These are phyloP conservation scores for Conger conger DNA, from an alignment of 2,113 vertebrate species.

Conservation along the genomic window DNA sequence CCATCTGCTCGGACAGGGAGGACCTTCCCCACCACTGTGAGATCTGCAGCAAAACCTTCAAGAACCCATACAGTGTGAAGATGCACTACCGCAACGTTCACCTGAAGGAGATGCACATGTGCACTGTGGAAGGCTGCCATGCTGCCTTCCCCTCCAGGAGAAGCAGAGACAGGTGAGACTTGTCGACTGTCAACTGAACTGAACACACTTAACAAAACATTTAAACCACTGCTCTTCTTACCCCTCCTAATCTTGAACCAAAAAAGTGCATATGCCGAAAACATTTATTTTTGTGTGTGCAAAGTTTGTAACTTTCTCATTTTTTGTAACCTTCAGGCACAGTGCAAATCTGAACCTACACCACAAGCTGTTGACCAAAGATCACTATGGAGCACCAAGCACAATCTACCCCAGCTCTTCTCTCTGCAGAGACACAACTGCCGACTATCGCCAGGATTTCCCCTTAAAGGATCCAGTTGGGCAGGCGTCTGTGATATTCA, in stretches of 20 bases:
- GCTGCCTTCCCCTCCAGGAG: constrained; percentile 89
- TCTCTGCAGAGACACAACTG: constrained; percentile 75
- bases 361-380: constrained; percentile 90
- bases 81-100: constrained; percentile 92
- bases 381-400: constrained; percentile 69
- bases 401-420: constrained; percentile 69
- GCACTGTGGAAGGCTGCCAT: constrained; percentile 87
- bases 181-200: constrained; percentile 18
- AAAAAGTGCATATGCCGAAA: background rate
- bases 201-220: background rate
- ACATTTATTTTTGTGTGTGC: background rate
- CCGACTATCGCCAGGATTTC: constrained; percentile 74
- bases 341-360: constrained; percentile 93
- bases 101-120: constrained; percentile 86
- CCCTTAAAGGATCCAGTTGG: constrained; percentile 69
- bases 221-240: background rate
- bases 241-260: background rate
- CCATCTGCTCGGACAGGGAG: constrained; percentile 63
- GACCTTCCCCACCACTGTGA: constrained; percentile 82
- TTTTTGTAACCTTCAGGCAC: constrained; percentile 77
- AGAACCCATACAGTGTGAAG: constrained; percentile 89
- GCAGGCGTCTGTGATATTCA: constrained; percentile 88
- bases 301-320: constrained; percentile 27
- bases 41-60: constrained; percentile 92
- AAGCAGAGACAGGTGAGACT: constrained; percentile 94